These are phyloP conservation scores for Uropsilus gracilis DNA, from an alignment of 2,113 vertebrate genomes.

Conservation along the genomic window DNA sequence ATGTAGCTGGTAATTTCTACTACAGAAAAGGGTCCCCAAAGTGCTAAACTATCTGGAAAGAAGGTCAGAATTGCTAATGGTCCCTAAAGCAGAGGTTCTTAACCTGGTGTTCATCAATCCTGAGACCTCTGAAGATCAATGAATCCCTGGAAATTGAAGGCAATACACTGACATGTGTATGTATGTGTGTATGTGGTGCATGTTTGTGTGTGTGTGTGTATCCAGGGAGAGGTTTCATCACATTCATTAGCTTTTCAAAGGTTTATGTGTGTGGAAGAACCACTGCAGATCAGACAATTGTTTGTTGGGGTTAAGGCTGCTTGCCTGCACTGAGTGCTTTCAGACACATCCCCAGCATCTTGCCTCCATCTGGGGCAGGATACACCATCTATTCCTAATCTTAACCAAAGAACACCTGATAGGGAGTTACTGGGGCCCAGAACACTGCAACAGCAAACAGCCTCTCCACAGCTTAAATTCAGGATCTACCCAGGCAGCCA, in stretches of 20 bases:
- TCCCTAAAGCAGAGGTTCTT: constrained; percentile 48
- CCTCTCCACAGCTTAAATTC: not conserved
- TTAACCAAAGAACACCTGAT: not conserved
- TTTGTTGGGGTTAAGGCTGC: not conserved
- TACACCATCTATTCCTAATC: not conserved
- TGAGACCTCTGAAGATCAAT: constrained; percentile 27
- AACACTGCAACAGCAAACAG: not conserved
- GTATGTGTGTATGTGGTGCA: no score
- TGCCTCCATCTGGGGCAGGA: not conserved
- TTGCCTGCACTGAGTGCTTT: not conserved
- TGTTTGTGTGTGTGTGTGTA: no score
- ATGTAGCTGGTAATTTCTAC: constrained; percentile 17
- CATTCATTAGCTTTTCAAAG: not conserved
- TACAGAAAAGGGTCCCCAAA: not conserved
- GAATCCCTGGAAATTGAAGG: constrained; percentile 17
- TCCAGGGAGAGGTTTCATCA: not conserved
- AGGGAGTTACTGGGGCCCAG: not conserved
- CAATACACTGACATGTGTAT: not conserved
- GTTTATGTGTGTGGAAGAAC: not conserved
- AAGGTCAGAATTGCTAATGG: constrained; percentile 11
- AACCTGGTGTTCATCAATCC: not conserved
- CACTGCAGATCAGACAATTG: not conserved
- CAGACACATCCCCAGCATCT: not conserved
- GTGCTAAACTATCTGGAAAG: constrained; percentile 19
- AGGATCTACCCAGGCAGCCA: not conserved